A percentile compares a stretch with the other conserved stretches of the same genome.
These are phyloP conservation scores for Saccostrea cuccullata DNA, from an alignment of 1,140 invertebrate species.

Conservation along the genomic window DNA sequence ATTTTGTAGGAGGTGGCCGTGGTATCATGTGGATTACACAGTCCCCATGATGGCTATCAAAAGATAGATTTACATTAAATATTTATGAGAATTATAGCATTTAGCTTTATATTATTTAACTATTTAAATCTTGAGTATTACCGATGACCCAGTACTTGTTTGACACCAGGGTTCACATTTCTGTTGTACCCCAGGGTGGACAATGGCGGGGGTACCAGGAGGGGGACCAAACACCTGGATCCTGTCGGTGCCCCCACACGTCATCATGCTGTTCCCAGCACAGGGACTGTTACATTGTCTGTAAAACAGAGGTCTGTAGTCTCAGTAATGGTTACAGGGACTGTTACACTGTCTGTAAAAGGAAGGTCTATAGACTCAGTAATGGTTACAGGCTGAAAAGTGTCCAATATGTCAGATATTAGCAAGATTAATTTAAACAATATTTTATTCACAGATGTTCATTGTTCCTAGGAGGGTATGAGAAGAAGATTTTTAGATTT, in stretches of 20 bases:
- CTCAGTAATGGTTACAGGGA: too few species aligned
- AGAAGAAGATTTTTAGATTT: too few species aligned
- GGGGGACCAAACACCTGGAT: conserved; percentile 69
- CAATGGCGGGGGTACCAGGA: conserved; percentile 55
- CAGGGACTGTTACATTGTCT: conserved; percentile 67
- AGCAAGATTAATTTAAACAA: too few species aligned
- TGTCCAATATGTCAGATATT: too few species aligned
- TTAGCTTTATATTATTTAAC: background rate
- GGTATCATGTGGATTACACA: conserved; percentile 55
- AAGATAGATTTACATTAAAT: background rate
- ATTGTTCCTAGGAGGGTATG: too few species aligned
- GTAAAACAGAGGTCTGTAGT: background rate
- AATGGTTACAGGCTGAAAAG: too few species aligned
- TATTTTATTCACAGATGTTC: too few species aligned
- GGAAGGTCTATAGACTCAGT: background rate
- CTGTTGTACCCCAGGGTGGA: conserved; percentile 53
- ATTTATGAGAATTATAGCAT: too few species aligned
- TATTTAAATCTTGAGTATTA: background rate
- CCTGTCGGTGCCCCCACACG: conserved; percentile 61
- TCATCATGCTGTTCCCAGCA: conserved; percentile 59
- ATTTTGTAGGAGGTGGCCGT: conserved; percentile 57
- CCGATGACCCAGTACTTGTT: conserved; percentile 59
- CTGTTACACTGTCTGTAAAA: conserved; percentile 47
- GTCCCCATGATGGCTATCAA: conserved; percentile 67
- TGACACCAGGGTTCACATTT: conserved; percentile 69